Percentiles rank a stretch among this genome's conserved stretches.
Conservation (phyloP, 35 echinoderm and acorn worm species). For the Ophioderma brevispina region DNA sequence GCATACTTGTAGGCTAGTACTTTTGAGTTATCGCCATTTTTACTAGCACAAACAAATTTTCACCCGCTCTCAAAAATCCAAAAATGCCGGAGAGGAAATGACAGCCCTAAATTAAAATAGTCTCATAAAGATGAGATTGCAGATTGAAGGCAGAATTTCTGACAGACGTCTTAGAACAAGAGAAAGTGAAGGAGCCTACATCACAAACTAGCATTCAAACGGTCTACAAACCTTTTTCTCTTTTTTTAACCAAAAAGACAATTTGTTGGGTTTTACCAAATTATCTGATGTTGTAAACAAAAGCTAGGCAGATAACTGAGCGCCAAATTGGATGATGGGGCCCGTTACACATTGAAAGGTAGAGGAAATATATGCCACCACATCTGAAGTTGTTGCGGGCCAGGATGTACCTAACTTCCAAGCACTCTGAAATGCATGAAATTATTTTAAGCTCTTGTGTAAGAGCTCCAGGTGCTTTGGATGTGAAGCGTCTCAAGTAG, state of each 20-base stretch:
- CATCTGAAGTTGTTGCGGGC: background rate
- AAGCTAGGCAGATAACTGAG: background rate
- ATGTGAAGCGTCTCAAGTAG: background rate
- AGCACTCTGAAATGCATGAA: background rate
- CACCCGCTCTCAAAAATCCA: background rate
- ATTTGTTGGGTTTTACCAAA: background rate
- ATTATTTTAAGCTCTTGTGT: background rate
- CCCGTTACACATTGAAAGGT: no score
- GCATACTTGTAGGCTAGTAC: background rate
- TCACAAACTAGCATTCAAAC: background rate
- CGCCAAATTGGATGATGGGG: background rate
- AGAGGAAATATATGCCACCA: constrained; percentile 23
- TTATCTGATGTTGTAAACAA: background rate
- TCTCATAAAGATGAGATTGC: background rate
- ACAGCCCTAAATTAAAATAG: background rate
- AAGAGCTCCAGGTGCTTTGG: background rate
- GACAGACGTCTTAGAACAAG: no score
- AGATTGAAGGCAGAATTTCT: background rate
- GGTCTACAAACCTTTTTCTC: background rate
- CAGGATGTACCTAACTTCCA: background rate
- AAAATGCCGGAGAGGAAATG: background rate
- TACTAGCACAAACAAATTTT: background rate
- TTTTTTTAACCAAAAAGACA: background rate
- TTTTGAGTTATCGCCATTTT: background rate
- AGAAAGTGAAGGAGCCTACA: background rate